Evolutionary conservation across 2,797 vertebrate genomes (phyloP).

Genomic region (Nothura maculosa): DNA sequence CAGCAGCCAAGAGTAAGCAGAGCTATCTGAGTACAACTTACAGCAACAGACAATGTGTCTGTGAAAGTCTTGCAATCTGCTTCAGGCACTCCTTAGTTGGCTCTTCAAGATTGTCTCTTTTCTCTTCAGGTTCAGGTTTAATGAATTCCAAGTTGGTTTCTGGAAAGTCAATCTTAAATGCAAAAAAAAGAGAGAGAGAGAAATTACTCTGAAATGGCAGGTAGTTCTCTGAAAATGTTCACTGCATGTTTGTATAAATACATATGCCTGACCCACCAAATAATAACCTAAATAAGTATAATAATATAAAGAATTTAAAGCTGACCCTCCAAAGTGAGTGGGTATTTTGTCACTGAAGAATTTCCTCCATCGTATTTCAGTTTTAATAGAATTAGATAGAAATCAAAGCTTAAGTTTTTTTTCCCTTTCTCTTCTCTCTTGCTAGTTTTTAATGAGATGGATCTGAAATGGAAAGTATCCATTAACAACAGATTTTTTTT

Average conservation of each 20-base stretch:
- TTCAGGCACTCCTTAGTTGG: slow-evolving; percentile 58
- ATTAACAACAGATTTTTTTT: not conserved
- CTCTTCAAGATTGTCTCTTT: slow-evolving; percentile 8
- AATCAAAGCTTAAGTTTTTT: not conserved
- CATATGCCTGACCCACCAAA: not conserved
- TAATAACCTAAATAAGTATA: no score
- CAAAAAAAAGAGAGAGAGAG: not conserved
- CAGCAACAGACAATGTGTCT: slow-evolving; percentile 67
- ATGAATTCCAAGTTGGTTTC: slow-evolving; percentile 52
- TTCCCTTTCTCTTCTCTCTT: not conserved
- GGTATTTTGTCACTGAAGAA: not conserved
- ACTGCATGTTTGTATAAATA: not conserved
- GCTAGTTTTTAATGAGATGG: not conserved
- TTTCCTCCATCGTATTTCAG: not conserved
- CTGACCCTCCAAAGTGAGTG: not conserved
- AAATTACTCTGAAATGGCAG: no score
- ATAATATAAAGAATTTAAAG: not conserved
- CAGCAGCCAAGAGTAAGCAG: not conserved
- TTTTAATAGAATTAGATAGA: not conserved
- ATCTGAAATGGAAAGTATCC: not conserved
- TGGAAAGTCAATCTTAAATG: slow-evolving; percentile 75
- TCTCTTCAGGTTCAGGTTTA: slow-evolving; percentile 60
- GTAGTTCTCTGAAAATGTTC: not conserved
- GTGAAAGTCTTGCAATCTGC: slow-evolving; percentile 66
- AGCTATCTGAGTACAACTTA: slow-evolving; percentile 51